Evolutionary conservation across 2,113 vertebrate species (phyloP), one percentile per base, ranked within the genome.

Genomic region (Ornithorhynchus anatinus): DNA sequence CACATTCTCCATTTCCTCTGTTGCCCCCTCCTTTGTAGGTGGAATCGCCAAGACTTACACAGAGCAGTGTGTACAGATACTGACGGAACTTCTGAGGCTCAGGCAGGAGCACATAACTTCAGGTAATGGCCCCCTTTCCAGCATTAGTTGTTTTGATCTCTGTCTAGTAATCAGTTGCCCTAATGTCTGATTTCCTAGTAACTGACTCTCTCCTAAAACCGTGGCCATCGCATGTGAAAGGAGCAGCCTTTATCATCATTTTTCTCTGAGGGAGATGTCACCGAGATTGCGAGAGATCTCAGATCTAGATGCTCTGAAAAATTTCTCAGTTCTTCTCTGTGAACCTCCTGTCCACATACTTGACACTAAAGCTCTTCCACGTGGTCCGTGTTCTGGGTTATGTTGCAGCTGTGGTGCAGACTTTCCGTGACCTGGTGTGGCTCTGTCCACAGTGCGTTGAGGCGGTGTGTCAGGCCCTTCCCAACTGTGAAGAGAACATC

Each of bases 31-130:
- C 57, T 84, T 35, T 68, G 17, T 68, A 99, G 98, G 97, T 51
- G 91, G 83, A 23, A 97, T 99, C 50, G 97, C 95, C 50, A 92
- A 94, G 66, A 99, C 94, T 0, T 98, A 99, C 85, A 97, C 95
- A 1, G 96, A 98, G 52, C 92, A 91, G 39, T 97, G 97, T 72
- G 89, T 99, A 52, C 90, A 87, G 62, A 97, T 99, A 56, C 92
- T 99, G 27, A 97, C 94, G 5, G 96, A 95, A 54, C 89, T 99
- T 15, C 91, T 99, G 20, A 93, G 92, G 0, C 94, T 98, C 17
- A 97, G 94, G 61, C 97, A 98, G 76, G 96, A 97, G 1, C 97
- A 96, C 57, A 94, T 99, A 84, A 97, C 97, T 2, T 98, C 98
- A 75, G 97, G 98, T 99, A 90, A 83, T 32, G 15, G 29, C 32